These are phyloP conservation scores for Dorcus hopei DNA, from an alignment of 2,888 invertebrate genomes.

Conservation along the genomic window DNA sequence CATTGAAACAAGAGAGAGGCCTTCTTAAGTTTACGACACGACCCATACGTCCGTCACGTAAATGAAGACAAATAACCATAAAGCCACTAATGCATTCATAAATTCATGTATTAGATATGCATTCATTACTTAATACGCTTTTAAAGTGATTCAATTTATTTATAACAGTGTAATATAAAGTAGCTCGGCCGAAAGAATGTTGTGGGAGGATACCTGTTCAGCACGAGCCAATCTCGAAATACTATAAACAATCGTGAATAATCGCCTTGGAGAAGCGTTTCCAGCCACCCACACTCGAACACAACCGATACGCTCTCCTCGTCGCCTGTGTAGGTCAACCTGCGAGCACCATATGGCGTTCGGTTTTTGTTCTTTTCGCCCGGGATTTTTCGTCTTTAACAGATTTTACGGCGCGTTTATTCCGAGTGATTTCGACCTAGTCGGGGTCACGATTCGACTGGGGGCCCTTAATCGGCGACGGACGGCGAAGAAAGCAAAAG, in stretches of 20 bases:
- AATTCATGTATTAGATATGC: constrained; percentile 9
- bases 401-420: constrained; percentile 26
- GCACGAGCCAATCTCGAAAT: constrained; percentile 4
- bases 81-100: constrained; percentile 7
- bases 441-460: not conserved
- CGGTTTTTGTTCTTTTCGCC: constrained; percentile 22
- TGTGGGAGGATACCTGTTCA: constrained; percentile 33
- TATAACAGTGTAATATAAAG: constrained; percentile 26
- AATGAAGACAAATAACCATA: constrained; percentile 8
- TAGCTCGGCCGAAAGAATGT: constrained; percentile 29
- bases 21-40: not conserved
- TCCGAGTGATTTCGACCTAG: constrained; percentile 16
- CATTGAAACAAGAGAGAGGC: no score
- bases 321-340: constrained; percentile 17
- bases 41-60: not conserved
- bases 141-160: constrained; percentile 24
- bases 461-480: not conserved
- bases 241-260: not conserved
- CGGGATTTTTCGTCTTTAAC: constrained; percentile 25
- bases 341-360: constrained; percentile 24
- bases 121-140: constrained; percentile 16
- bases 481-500: constrained; percentile 24
- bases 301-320: not conserved
- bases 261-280: not conserved
- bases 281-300: constrained; percentile 14